phyloP scores from a whole-genome alignment of 1,140 invertebrate species.

The Drosophila repletoides region DNA sequence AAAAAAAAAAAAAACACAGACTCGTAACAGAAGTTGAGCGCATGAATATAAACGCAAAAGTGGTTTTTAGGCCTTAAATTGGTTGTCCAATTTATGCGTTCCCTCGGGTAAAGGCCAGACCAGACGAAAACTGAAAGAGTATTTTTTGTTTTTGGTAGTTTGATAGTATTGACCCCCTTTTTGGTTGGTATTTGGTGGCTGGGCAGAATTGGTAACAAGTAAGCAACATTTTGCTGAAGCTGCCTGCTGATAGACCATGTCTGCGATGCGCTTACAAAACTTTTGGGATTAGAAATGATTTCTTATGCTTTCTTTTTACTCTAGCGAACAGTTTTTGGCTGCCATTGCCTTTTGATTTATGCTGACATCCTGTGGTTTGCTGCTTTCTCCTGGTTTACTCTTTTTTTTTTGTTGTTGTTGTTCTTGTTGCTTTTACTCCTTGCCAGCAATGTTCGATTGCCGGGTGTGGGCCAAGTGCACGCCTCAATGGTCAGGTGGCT shows the following conservation, averaged over 20 bases:
- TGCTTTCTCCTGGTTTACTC: background rate
- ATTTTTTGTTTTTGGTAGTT: slow-evolving; percentile 37
- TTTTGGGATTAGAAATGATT: slow-evolving; percentile 79
- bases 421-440: slow-evolving; percentile 25
- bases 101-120: slow-evolving; percentile 37
- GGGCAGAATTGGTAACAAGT: slow-evolving; percentile 57
- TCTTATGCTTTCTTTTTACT: slow-evolving; percentile 58
- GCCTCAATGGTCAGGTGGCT: slow-evolving; percentile 78
- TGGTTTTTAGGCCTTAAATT: slow-evolving; percentile 80
- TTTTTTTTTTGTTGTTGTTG: slow-evolving; percentile 8
- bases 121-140: slow-evolving; percentile 21
- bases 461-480: slow-evolving; percentile 57
- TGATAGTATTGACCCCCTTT: slow-evolving; percentile 34
- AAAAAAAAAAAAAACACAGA: too few species aligned
- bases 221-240: slow-evolving; percentile 46
- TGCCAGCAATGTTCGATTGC: slow-evolving; percentile 71
- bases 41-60: slow-evolving; percentile 74
- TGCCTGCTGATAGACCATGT: slow-evolving; percentile 59
- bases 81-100: slow-evolving; percentile 75
- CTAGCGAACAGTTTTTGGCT: slow-evolving; percentile 20
- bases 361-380: slow-evolving; percentile 71
- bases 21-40: slow-evolving; percentile 58
- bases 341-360: slow-evolving; percentile 75
- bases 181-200: slow-evolving; percentile 7
- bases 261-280: slow-evolving; percentile 54